Evolutionary conservation across 1,140 invertebrate genomes (phyloP).

Genomic region (Phocides pigmalion): DNA sequence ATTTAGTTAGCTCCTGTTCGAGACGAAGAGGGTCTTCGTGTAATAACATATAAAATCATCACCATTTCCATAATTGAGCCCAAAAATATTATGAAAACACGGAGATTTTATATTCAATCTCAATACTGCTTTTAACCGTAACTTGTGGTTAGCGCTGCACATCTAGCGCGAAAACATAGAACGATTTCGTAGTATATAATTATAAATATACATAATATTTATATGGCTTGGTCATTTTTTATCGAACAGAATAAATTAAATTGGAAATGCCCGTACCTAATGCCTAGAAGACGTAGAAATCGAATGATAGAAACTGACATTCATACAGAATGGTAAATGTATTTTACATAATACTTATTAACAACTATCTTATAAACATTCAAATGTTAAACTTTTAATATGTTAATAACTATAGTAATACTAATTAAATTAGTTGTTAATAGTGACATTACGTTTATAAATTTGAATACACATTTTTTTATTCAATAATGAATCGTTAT

Average conservation of each 20-base stretch:
- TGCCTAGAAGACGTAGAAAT: slow-evolving; percentile 12
- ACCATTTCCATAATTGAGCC: slow-evolving; percentile 64
- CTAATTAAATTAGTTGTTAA: slow-evolving; percentile 48
- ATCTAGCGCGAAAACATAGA: slow-evolving; percentile 38
- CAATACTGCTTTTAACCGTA: slow-evolving; percentile 4
- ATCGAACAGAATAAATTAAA: slow-evolving; percentile 22
- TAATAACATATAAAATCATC: slow-evolving; percentile 51
- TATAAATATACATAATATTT: slow-evolving; percentile 40
- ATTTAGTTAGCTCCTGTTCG: too few relatives aligned
- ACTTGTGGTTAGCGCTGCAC: slow-evolving; percentile 9
- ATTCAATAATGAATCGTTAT: slow-evolving; percentile 13
- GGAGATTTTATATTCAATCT: slow-evolving; percentile 48
- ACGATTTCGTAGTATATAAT: slow-evolving; percentile 37
- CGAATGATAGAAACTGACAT: slow-evolving; percentile 23
- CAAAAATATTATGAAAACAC: slow-evolving; percentile 37
- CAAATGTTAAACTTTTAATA: slow-evolving; percentile 26
- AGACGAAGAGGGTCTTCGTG: too few relatives aligned
- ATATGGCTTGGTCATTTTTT: slow-evolving; percentile 46
- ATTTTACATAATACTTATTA: slow-evolving; percentile 17
- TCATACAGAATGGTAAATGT: slow-evolving; percentile 18
- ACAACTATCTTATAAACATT: slow-evolving; percentile 24
- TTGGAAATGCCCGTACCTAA: neutral
- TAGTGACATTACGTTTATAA: slow-evolving; percentile 55
- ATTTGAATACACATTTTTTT: slow-evolving; percentile 16
- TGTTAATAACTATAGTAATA: slow-evolving; percentile 10